Conservation (phyloP, 2,113 vertebrate species). For the Apteryx owenii region DNA sequence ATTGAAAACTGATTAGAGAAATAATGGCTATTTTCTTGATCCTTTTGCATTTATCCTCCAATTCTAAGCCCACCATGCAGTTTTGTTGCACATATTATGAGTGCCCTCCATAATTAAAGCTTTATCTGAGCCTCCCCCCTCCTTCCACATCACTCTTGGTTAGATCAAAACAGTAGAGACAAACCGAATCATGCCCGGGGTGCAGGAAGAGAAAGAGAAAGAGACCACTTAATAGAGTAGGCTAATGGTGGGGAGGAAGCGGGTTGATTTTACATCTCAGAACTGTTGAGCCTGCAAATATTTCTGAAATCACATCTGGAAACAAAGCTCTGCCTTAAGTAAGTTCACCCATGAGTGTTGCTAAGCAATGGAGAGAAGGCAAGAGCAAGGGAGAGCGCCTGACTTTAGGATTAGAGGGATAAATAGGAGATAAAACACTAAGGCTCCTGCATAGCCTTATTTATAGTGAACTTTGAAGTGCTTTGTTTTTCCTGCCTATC, state of each 20-base stretch:
- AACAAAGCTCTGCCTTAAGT: conserved; percentile 54
- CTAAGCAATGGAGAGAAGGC: conserved; percentile 72
- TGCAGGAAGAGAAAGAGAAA: background rate
- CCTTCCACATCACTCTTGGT: conserved; percentile 35
- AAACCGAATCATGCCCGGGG: conserved; percentile 23
- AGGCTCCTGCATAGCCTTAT: background rate
- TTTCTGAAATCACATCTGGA: conserved; percentile 55
- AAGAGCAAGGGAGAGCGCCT: background rate
- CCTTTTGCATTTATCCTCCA: background rate
- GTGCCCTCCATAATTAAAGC: conserved; percentile 30
- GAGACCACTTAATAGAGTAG: conserved; percentile 4
- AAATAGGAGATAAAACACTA: conserved; percentile 14
- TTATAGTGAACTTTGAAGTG: background rate
- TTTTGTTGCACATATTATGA: background rate
- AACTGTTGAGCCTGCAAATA: conserved; percentile 42
- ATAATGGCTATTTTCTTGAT: background rate
- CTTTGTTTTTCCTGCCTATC: background rate
- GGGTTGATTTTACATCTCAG: conserved; percentile 31
- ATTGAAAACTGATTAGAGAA: background rate
- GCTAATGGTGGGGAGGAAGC: background rate
- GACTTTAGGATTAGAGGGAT: conserved; percentile 24
- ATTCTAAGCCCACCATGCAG: background rate
- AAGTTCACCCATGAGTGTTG: conserved; percentile 71
- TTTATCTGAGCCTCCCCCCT: conserved; percentile 17
- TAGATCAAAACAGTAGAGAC: conserved; percentile 42